Evolutionary conservation across 1,140 invertebrate species (phyloP), one percentile per base, ranked within the genome.

Genomic region (Drosophila leontia): DNA sequence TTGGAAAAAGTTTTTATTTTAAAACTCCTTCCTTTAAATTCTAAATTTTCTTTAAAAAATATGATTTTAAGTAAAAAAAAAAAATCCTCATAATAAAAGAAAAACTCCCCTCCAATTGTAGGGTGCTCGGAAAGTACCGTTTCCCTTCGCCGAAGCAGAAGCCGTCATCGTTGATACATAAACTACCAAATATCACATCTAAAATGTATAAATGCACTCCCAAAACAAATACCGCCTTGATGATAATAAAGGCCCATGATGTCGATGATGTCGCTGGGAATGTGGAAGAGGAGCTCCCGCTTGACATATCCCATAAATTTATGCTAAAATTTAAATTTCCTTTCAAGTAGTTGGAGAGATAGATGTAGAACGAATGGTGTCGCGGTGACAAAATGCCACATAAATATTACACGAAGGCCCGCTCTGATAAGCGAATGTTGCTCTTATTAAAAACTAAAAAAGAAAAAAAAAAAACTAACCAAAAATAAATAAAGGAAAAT

Each of bases 271-370:
- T 59, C 44, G 44, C 37, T 57, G 9, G 69, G 69, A 72, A 71
- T 71, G 35, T n/a, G 32, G 26, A 23, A 59, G 26, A 61, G 55
- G 13, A 53, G 59, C 26, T 48, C 53, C 11, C n/a, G 47, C 15
- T 13, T 7, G 48, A 23, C 44, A 32, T 12, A 47, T 48, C 65
- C 71, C 77, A 87, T 87, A 87, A 87, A 87, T 87, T 87, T 88
- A 87, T 88, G 83, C 83, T 87, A 80, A 87, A 87, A 88, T 87
- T 87, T 87, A 87, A 87, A 83, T 87, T 87, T 88, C 72, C 83
- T 83, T 87, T 88, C 35, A 83, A 67, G 68, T 70, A 69, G 62
- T 75, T 48, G 60, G n/a, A 56, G 80, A 65, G 78, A 85, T 70
- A 82, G 69, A 80, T 47, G 7, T 85, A 85, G 62, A 63, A 47